Conservation (phyloP, 1,140 invertebrate genomes). For the Oscheius sp. region DNA sequence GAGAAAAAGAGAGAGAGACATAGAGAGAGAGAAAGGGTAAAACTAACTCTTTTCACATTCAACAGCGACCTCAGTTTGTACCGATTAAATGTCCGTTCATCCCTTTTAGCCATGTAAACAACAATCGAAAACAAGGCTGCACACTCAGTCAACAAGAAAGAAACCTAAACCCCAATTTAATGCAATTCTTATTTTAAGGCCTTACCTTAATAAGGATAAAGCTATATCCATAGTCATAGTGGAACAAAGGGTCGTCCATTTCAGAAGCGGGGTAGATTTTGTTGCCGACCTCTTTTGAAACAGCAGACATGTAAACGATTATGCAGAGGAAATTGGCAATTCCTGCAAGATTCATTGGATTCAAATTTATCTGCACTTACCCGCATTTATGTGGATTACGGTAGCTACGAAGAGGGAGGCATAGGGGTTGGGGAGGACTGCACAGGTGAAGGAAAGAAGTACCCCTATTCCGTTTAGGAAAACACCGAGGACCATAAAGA, state of each 20-base stretch:
- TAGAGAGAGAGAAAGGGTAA: too few relatives aligned
- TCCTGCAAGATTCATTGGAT: conserved; percentile 34
- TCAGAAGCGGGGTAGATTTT: conserved; percentile 57
- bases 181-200: background rate
- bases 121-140: conserved; percentile 41
- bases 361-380: conserved; percentile 13
- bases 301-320: conserved; percentile 57
- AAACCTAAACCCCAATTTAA: conserved; percentile 8
- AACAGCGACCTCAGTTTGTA: conserved; percentile 36
- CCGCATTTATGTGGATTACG: conserved; percentile 54
- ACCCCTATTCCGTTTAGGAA: conserved; percentile 48
- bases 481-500: conserved; percentile 51
- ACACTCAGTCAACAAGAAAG: conserved; percentile 33
- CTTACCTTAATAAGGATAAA: conserved; percentile 56
- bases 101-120: conserved; percentile 46
- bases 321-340: conserved; percentile 57
- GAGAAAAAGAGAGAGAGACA: too few relatives aligned
- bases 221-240: conserved; percentile 58
- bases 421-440: conserved; percentile 49
- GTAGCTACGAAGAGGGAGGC: conserved; percentile 49
- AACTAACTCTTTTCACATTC: conserved; percentile 12
- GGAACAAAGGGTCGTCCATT: conserved; percentile 58
- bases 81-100: conserved; percentile 44
- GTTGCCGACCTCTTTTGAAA: conserved; percentile 61
- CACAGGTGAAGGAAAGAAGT: conserved; percentile 40